Evolutionary conservation across 2,113 vertebrate genomes (phyloP), one percentile per base, ranked within the genome.

Genomic region (Aramus guarauna): DNA sequence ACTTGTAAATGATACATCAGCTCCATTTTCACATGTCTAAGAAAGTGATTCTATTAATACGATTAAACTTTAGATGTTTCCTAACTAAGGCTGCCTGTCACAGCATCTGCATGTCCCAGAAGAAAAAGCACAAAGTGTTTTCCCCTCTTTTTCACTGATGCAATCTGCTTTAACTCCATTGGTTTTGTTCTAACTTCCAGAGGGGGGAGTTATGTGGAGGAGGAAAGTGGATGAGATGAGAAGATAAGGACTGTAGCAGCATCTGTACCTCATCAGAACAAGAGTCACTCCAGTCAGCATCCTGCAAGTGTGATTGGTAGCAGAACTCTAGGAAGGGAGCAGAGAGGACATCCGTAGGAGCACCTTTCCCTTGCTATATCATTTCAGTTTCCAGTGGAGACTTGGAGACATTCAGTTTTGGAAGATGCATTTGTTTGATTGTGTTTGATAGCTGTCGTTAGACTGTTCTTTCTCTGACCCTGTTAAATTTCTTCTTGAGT

Each of bases 1-100:
- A 90, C 34, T 95, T 95, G 91, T 94, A 96, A 96, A 95, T 96
- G 63, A 85, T 22, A 59, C 29, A 94, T 90, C 55, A 96, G 78
- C 56, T 93, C n/a, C 64, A 55, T 79, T 95, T 96, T 48, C 66
- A 55, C 81, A 71, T 37, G 45, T 36, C 53, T 92, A 73, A 88
- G 86, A 88, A 90, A 85, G 78, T 27, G 37, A 77, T 91, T 94
- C 83, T 93, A 92, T 94, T 88, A 94, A 95, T 92, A 95, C 4
- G 2, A 66, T 76, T 85, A 71, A 10, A 52, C 29, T 94, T 94
- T 16, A 73, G 48, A 64, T 32, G 50, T 88, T 96, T 82, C 67
- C 45, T 73, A 87, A 85, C 43, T 64, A 73, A 76, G 50, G 53
- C 37, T 86, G 72, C 16, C 64, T 92, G 48, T 37, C 45, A 73